phyloP scores from a whole-genome alignment of 1,140 invertebrate genomes.

The Nomia melanderi region DNA sequence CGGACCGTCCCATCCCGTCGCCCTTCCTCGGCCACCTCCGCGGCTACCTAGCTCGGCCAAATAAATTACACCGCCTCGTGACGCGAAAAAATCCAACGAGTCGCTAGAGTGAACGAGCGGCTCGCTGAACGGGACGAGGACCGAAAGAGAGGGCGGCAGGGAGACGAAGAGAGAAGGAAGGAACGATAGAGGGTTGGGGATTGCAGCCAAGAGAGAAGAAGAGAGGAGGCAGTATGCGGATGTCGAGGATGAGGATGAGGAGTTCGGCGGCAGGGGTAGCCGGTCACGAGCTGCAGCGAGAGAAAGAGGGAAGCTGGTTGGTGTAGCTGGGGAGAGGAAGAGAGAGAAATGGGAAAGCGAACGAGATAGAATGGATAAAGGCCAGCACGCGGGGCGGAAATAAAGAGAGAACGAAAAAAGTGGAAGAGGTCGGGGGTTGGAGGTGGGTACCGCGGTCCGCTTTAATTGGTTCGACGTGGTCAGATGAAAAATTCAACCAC shows the following conservation, averaged over 20 bases:
- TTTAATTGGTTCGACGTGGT: constrained; percentile 81
- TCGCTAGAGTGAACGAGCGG: constrained; percentile 71
- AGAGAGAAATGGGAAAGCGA: constrained; percentile 16
- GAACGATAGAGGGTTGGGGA: no score
- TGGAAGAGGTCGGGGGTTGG: constrained; percentile 68
- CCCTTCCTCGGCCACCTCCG: constrained; percentile 59
- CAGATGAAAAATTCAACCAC: constrained; percentile 80
- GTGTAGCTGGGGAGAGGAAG: constrained; percentile 3
- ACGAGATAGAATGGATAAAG: constrained; percentile 65
- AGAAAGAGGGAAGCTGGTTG: constrained; percentile 29
- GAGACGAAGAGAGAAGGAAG: background rate
- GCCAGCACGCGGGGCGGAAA: constrained; percentile 69
- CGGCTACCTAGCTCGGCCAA: constrained; percentile 75
- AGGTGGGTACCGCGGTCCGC: constrained; percentile 74
- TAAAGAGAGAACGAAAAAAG: constrained; percentile 72
- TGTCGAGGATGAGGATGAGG: constrained; percentile 42
- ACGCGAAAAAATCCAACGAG: constrained; percentile 80
- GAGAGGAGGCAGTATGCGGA: constrained; percentile 29
- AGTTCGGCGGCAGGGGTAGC: constrained; percentile 12
- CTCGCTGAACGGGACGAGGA: constrained; percentile 14
- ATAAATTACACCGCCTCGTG: constrained; percentile 80
- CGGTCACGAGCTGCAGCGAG: background rate
- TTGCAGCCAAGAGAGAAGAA: background rate
- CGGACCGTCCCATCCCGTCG: constrained; percentile 45
- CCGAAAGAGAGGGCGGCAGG: background rate